Percentiles rank a stretch among this genome's conserved stretches.
Evolutionary conservation across 1,140 invertebrate genomes (phyloP).

Genomic region (Halotydeus destructor): DNA sequence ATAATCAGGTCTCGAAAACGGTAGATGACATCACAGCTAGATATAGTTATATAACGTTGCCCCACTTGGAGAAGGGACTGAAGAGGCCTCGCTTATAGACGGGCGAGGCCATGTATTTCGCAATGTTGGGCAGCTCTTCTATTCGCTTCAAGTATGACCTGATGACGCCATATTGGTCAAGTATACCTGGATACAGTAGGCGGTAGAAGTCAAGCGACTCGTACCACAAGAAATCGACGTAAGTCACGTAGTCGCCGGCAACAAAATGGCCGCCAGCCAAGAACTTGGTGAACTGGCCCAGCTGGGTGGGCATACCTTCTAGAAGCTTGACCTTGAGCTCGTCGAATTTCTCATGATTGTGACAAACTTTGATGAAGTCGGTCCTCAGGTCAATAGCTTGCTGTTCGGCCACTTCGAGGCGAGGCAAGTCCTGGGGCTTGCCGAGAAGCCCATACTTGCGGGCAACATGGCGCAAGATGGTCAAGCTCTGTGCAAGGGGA

Average conservation of each 20-base stretch:
- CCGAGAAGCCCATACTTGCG: slow-evolving; percentile 21
- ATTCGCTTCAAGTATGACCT: slow-evolving; percentile 1
- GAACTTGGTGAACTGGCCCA: slow-evolving; percentile 23
- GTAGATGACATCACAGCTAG: too few species aligned
- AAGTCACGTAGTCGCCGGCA: slow-evolving; percentile 28
- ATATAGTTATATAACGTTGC: too few species aligned
- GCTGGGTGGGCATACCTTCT: slow-evolving; percentile 20
- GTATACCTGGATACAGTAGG: not conserved
- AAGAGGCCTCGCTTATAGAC: too few species aligned
- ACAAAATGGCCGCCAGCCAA: slow-evolving; percentile 27
- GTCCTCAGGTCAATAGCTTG: slow-evolving; percentile 27
- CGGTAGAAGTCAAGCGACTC: slow-evolving; percentile 27
- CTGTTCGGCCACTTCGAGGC: slow-evolving; percentile 27
- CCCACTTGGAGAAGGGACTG: too few species aligned
- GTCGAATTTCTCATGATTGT: slow-evolving; percentile 12
- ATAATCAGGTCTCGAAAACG: too few species aligned
- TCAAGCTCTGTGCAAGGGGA: slow-evolving; percentile 24
- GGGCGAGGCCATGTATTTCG: slow-evolving; percentile 6
- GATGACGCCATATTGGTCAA: too few species aligned
- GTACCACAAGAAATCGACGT: slow-evolving; percentile 31
- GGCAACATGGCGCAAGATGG: slow-evolving; percentile 32
- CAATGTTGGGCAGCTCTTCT: slow-evolving; percentile 1
- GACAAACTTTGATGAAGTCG: slow-evolving; percentile 19
- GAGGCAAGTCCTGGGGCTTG: slow-evolving; percentile 22
- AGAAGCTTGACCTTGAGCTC: slow-evolving; percentile 12